phyloP scores from a whole-genome alignment of 2,888 invertebrate species.

The Tinea pellionella region DNA sequence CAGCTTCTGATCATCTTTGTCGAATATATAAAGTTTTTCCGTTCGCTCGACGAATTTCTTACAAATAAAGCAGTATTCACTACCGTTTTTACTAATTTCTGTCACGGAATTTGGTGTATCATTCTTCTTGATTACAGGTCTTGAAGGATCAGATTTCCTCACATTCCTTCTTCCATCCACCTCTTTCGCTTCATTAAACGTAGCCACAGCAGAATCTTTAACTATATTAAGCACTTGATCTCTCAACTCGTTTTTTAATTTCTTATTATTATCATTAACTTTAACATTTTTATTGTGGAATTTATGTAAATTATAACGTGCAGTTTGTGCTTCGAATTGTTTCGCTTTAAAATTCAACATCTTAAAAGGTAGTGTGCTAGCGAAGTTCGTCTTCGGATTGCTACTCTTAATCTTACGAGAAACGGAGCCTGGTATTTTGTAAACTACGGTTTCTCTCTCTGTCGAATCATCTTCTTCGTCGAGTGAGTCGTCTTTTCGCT shows the following conservation, averaged over 20 bases:
- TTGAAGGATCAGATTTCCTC: conserved; percentile 51
- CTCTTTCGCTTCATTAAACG: conserved; percentile 35
- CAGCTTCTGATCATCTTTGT: conserved; percentile 55
- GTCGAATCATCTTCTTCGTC: conserved; percentile 29
- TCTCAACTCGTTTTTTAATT: conserved; percentile 27
- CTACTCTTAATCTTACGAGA: conserved; percentile 22
- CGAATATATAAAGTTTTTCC: conserved; percentile 53
- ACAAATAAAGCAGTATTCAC: conserved; percentile 51
- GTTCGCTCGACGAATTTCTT: conserved; percentile 38
- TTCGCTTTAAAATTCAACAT: conserved; percentile 45
- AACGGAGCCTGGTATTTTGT: not conserved
- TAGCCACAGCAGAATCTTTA: conserved; percentile 52
- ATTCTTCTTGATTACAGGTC: conserved; percentile 39
- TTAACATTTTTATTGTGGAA: not conserved
- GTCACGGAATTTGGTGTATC: conserved; percentile 32
- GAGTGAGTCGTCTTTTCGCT: conserved; percentile 22
- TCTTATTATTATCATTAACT: not conserved
- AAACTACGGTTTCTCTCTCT: conserved; percentile 19
- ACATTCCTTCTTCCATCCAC: conserved; percentile 44
- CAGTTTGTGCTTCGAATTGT: conserved; percentile 51
- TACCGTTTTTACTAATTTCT: conserved; percentile 35
- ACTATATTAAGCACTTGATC: conserved; percentile 59
- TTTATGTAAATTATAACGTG: conserved; percentile 12
- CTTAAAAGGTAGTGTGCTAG: conserved; percentile 51
- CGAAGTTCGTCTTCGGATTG: conserved; percentile 43